A percentile compares a stretch with the other conserved stretches of the same genome.
These are phyloP conservation scores for Xenopus tropicalis DNA, from an alignment of 2,113 vertebrate genomes.

Conservation along the genomic window DNA sequence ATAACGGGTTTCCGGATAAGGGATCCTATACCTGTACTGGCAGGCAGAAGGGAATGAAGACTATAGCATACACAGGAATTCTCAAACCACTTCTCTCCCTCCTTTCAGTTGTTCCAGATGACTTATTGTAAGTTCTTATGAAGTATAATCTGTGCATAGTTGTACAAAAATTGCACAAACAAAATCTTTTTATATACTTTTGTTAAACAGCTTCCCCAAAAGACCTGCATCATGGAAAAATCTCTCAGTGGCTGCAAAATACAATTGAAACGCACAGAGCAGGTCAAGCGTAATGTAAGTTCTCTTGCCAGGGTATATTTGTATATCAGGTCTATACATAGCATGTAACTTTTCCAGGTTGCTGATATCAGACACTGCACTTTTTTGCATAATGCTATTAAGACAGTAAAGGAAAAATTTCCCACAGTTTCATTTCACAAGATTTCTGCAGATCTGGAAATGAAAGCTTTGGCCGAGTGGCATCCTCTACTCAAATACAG, in stretches of 20 bases:
- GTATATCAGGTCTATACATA: neutral
- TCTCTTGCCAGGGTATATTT: neutral
- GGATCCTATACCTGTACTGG: no score
- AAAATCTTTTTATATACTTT: conserved; percentile 24
- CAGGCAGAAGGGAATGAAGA: no score
- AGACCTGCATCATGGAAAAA: conserved; percentile 35
- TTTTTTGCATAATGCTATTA: no score
- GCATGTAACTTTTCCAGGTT: neutral
- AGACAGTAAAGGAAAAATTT: no score
- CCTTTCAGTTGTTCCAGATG: no score
- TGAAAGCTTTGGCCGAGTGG: neutral
- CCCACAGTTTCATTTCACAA: neutral
- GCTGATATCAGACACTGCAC: neutral
- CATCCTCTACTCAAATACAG: neutral
- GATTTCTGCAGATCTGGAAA: neutral
- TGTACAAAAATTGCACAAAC: neutral
- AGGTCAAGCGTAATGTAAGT: neutral
- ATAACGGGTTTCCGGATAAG: no score
- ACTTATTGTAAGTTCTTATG: no score
- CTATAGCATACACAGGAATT: no score
- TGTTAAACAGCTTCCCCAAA: conserved; percentile 10
- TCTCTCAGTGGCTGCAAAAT: conserved; percentile 2
- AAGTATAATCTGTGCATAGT: no score
- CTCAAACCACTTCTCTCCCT: no score
- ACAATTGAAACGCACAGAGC: neutral